These are phyloP conservation scores for Netelia melanura DNA, from an alignment of 2,888 invertebrate species.

Conservation along the genomic window DNA sequence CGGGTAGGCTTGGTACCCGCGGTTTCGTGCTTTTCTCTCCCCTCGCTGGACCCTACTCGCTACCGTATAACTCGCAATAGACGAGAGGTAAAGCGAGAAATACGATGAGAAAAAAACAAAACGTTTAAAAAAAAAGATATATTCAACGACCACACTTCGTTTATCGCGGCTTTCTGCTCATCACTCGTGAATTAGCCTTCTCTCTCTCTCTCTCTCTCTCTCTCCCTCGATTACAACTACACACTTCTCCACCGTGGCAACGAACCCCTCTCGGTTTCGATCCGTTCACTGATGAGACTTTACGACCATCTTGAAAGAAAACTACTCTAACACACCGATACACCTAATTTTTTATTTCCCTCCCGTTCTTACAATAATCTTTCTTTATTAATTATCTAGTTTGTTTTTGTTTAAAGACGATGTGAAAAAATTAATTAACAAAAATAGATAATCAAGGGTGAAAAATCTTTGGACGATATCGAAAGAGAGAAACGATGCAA, in stretches of 20 bases:
- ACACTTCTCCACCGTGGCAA: not conserved
- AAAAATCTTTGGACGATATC: not conserved
- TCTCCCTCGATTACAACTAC: slow-evolving; percentile 7
- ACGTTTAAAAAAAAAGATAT: slow-evolving; percentile 58
- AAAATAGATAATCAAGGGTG: too few species aligned
- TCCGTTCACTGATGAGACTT: slow-evolving; percentile 77
- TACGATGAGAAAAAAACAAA: slow-evolving; percentile 56
- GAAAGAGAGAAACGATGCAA: not conserved
- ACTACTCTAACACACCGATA: not conserved
- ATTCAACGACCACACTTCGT: slow-evolving; percentile 20
- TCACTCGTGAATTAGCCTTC: slow-evolving; percentile 80
- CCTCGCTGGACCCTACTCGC: slow-evolving; percentile 34
- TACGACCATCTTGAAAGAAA: slow-evolving; percentile 71
- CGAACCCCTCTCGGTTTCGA: slow-evolving; percentile 71
- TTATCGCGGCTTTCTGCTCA: slow-evolving; percentile 70
- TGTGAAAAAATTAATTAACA: too few species aligned
- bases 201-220: slow-evolving; percentile 65
- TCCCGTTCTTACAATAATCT: not conserved
- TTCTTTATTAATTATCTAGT: too few species aligned
- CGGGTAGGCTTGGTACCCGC: not conserved
- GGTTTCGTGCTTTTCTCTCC: slow-evolving; percentile 38
- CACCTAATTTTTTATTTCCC: not conserved
- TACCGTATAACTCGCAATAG: not conserved
- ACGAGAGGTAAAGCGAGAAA: slow-evolving; percentile 41
- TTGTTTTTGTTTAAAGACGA: too few species aligned